These are phyloP conservation scores for Podotricha telesiphe DNA, from an alignment of 2,888 invertebrate genomes.

Conservation along the genomic window DNA sequence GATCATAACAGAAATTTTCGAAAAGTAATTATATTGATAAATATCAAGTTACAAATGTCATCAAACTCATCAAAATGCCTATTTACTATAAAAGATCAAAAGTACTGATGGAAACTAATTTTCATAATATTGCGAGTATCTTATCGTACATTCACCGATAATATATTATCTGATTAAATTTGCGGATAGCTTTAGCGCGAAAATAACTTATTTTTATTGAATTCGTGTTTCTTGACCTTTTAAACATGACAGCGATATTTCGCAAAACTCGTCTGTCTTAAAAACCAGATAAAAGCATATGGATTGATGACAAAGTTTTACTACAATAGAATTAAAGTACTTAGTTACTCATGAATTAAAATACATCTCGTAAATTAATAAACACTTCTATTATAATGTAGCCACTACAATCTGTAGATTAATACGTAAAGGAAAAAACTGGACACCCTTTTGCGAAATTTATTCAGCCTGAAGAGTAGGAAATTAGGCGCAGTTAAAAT, in stretches of 20 bases:
- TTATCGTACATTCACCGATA: conserved; percentile 66
- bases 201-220: conserved; percentile 48
- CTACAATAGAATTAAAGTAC: conserved; percentile 7
- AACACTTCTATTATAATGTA: no score
- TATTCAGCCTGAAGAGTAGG: no score
- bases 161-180: conserved; percentile 53
- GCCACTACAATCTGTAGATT: no score
- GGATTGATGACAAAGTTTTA: conserved; percentile 65
- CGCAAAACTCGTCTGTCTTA: conserved; percentile 63
- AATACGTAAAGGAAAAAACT: no score
- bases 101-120: background rate
- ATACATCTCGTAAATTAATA: no score
- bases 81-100: background rate
- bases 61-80: background rate
- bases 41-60: no score
- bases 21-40: background rate
- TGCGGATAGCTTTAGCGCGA: conserved; percentile 44
- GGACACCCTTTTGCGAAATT: no score
- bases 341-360: background rate
- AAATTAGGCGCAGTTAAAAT: no score
- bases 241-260: conserved; percentile 58
- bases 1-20: no score
- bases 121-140: conserved; percentile 30
- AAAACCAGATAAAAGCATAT: conserved; percentile 53
- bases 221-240: conserved; percentile 62